Conservation (phyloP, 2,797 vertebrate species). For the Hoplostethus atlanticus region DNA sequence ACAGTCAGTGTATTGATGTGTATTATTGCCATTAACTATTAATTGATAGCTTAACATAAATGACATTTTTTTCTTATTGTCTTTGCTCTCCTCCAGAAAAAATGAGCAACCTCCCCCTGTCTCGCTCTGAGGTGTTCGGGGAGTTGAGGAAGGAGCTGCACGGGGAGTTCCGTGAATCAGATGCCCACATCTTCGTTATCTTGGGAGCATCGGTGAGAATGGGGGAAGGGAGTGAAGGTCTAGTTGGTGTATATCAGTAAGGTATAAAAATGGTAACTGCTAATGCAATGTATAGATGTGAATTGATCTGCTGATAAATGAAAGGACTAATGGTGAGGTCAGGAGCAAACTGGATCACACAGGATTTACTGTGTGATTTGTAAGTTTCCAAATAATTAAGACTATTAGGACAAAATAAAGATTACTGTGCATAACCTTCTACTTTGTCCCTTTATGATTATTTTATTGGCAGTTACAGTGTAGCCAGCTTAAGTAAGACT, state of each 20-base stretch:
- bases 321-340: neutral
- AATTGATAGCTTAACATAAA: neutral
- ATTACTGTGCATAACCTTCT: neutral
- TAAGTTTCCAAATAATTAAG: neutral
- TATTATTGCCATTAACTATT: neutral
- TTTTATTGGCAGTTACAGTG: conserved; percentile 11
- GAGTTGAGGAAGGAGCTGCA: conserved; percentile 91
- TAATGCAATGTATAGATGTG: neutral
- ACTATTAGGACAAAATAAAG: neutral
- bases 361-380: neutral
- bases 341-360: neutral
- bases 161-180: conserved; percentile 87
- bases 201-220: conserved; percentile 92
- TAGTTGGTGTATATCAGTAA: neutral
- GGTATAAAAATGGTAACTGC: neutral
- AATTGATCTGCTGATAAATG: neutral
- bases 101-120: conserved; percentile 86
- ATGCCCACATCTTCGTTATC: conserved; percentile 92
- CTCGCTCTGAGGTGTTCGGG: conserved; percentile 91
- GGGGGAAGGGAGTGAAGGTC: neutral
- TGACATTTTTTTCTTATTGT: neutral
- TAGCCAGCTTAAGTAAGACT: neutral
- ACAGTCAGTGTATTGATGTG: neutral
- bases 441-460: neutral
- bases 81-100: conserved; percentile 68